Base-by-base conservation (phyloP, 2,888 invertebrate species). In the Autographa pulchrina region DNA sequence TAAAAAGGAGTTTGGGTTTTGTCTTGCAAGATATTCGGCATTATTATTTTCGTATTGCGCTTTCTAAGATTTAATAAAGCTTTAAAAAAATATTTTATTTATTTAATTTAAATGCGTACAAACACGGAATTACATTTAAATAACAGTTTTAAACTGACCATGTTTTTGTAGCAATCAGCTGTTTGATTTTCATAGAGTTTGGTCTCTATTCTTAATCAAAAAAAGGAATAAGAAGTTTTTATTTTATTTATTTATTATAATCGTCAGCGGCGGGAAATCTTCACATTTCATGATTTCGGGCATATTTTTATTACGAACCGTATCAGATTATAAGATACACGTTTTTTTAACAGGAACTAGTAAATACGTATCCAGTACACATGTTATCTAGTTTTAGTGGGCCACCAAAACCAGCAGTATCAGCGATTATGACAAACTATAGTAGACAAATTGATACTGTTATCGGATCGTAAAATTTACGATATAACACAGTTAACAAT, bases 401-500 rank as follows among this genome's bases (percentile, higher is more conserved):
- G 90, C 88, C 90, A 91, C 88, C 88, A 87, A 90, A 88, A 83
- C 85, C 84, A 81, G 62, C 81, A 83, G 86, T 92, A 93, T 92
- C 93, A 73, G 72, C 83, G 91, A 92, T 92, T 89, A 91, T 86
- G 71, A 80, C 74, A 76, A 78, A 88, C 89, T 88, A 91, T 91
- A 91, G 87, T 86, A 90, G 89, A 91, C 92, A 92, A 92, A 93
- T 92, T 93, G 92, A 93, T 93, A 92, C 84, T 86, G 83, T 90
- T 94, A 94, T 93, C 93, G 79, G 68, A 91, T 93, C 92, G 89
- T 93, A 94, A 93, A 94, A 87, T 93, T 92, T 92, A 93, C 89
- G 92, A 92, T 89, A 89, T 80, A 83, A 89, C 88, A 85, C 84
- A 80, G 81, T 83, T 82, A 79, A 89, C 91, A 92, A 92, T 91